phyloP scores from a whole-genome alignment of 2,888 invertebrate species.

The Bedellia somnulentella region DNA sequence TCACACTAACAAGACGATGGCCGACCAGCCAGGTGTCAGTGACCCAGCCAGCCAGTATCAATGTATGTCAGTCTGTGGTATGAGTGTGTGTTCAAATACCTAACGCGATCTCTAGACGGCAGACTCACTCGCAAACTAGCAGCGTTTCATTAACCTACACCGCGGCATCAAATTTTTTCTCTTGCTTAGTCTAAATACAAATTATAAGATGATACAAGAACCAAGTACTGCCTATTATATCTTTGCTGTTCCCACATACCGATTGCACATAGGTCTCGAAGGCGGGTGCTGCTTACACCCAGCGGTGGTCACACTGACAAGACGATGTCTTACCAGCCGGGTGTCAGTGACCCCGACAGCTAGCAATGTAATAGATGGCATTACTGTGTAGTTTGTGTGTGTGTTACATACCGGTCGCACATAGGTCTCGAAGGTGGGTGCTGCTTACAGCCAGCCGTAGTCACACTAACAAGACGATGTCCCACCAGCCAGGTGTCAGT shows the following conservation, averaged over 20 bases:
- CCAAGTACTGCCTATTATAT: too few relatives aligned
- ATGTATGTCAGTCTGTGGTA: too few relatives aligned
- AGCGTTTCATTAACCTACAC: too few relatives aligned
- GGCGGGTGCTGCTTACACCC: conserved; percentile 84
- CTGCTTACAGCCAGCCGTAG: conserved; percentile 88
- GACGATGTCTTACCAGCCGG: conserved; percentile 90
- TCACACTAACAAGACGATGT: conserved; percentile 88
- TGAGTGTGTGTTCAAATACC: too few relatives aligned
- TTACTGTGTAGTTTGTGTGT: too few relatives aligned
- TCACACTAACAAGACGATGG: conserved; percentile 88
- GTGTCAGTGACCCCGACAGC: conserved; percentile 81
- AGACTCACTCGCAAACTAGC: too few relatives aligned
- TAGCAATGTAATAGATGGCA: too few relatives aligned
- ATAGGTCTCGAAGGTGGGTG: conserved; percentile 81
- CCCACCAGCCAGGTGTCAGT: conserved; percentile 90
- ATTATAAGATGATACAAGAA: too few relatives aligned
- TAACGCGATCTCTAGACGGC: too few relatives aligned
- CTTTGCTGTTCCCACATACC: too few relatives aligned
- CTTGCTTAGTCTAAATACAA: too few relatives aligned
- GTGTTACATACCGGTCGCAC: conserved; percentile 73
- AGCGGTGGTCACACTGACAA: conserved; percentile 92
- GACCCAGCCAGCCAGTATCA: conserved; percentile 80
- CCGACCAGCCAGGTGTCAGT: conserved; percentile 90
- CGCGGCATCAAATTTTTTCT: too few relatives aligned
- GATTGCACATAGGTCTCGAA: conserved; percentile 85